Evolutionary conservation across 2,113 vertebrate genomes (phyloP), one percentile per base, ranked within the genome.

Genomic region (Delphinus delphis): DNA sequence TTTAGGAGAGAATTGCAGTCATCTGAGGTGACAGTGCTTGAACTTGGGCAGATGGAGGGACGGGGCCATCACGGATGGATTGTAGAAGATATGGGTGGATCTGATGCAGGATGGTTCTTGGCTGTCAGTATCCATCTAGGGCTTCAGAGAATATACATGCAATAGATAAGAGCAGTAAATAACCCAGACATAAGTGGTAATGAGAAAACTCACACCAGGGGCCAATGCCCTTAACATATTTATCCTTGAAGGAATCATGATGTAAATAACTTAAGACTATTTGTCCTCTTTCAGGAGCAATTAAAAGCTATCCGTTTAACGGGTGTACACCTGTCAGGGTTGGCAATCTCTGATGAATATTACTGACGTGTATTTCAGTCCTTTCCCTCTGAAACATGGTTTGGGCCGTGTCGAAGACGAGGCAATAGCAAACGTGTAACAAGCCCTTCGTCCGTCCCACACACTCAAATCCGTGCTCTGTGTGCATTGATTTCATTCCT

Each of bases 391-490:
- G 76, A 41, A 44, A 33, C 8, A 1, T 28, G 38, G 36, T 12
- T n/a, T 79, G 55, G 47, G 17, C 65, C 31, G 8, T 58, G 28
- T 33, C 21, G 14, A 5, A 3, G 88, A 26, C 3, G 88, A 84
- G 5, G n/a, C 87, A 21, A 68, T 11, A 85, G 80, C 38, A 58
- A 3, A 60, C 23, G 1, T 44, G 81, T 65, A 38, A 15, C n/a
- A 21, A n/a, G 73, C 33, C 26, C 21, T 65, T 60, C 11, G 58
- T 58, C 1, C 58, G 15, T 17, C 26, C 47, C 15, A 0, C 0
- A 0, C 26, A 7, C 12, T 23, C 53, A 26, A 20, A 3, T 31
- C n/a, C 26, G 23, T 50, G 15, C 53, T 13, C 44, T 8, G 3
- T 17, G 17, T 44, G 47, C 14, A 8, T 44, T 71, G 0, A 33